A percentile compares a stretch with the other conserved stretches of the same genome.
Conservation (phyloP, 2,113 vertebrate species). For the Scopus umbretta region DNA sequence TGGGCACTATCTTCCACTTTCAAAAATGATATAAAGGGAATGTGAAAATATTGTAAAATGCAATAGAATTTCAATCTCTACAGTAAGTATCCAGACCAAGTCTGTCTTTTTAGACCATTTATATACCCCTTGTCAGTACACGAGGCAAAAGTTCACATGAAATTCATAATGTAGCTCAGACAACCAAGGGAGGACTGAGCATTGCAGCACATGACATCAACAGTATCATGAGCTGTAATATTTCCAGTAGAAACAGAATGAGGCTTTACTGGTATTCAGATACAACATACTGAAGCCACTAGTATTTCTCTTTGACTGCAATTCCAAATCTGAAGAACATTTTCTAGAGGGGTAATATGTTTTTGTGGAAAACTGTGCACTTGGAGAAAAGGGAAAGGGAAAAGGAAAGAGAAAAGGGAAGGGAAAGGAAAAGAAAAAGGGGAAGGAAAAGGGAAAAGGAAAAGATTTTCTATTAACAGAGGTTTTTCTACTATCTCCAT, state of each 20-base stretch:
- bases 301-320: background rate
- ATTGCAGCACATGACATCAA: background rate
- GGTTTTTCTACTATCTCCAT: background rate
- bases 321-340: background rate
- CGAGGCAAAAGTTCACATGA: background rate
- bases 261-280: background rate
- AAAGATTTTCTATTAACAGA: background rate
- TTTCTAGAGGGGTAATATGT: background rate
- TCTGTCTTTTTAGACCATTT: background rate
- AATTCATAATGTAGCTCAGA: background rate
- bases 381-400: background rate
- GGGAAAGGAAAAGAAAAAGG: background rate
- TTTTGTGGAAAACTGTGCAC: background rate
- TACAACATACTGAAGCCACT: background rate
- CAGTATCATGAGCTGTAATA: background rate
- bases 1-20: background rate
- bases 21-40: background rate
- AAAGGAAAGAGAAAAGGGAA: background rate
- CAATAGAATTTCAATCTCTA: background rate
- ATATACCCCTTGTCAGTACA: background rate
- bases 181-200: background rate
- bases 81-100: background rate
- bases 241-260: background rate
- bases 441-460: background rate
- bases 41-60: background rate